A percentile compares a stretch with the other conserved stretches of the same genome.
These are phyloP conservation scores for Psittacula derbiana DNA, from an alignment of 2,797 vertebrate genomes.

Conservation along the genomic window DNA sequence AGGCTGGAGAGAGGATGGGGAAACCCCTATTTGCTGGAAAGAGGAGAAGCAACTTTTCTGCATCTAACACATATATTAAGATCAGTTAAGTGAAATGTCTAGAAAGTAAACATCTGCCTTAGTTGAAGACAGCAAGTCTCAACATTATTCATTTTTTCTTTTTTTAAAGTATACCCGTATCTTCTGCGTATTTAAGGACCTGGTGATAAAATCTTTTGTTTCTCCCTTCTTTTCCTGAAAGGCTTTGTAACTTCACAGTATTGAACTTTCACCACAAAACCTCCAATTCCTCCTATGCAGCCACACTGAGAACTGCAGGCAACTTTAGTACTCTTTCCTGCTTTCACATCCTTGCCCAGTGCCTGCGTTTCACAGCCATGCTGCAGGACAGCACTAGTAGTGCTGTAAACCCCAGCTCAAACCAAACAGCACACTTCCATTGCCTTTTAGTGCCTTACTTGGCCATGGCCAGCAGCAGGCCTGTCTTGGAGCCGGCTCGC, in stretches of 20 bases:
- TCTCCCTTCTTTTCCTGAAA: not conserved
- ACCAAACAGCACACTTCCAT: accelerated
- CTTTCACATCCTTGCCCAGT: not conserved
- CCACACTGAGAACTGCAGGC: not conserved
- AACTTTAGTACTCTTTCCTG: not conserved
- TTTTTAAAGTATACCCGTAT: not conserved
- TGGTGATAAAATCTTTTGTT: not conserved
- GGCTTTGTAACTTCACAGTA: not conserved
- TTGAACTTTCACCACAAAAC: not conserved
- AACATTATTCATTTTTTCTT: not conserved
- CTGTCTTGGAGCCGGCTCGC: not conserved
- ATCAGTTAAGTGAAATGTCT: not conserved
- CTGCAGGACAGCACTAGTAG: not conserved
- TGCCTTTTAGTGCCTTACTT: not conserved
- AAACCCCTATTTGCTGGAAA: not conserved
- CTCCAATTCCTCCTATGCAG: not conserved
- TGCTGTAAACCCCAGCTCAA: not conserved
- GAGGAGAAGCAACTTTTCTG: not conserved
- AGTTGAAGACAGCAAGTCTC: not conserved
- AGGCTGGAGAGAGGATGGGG: not conserved
- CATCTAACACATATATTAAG: not conserved
- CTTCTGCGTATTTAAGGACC: not conserved
- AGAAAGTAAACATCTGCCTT: not conserved
- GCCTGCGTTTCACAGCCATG: not conserved
- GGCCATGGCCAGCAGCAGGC: not conserved